Percentiles rank a stretch among this genome's conserved stretches.
Conservation (phyloP, 1,140 invertebrate species). For the Drosophila grimshawi region DNA sequence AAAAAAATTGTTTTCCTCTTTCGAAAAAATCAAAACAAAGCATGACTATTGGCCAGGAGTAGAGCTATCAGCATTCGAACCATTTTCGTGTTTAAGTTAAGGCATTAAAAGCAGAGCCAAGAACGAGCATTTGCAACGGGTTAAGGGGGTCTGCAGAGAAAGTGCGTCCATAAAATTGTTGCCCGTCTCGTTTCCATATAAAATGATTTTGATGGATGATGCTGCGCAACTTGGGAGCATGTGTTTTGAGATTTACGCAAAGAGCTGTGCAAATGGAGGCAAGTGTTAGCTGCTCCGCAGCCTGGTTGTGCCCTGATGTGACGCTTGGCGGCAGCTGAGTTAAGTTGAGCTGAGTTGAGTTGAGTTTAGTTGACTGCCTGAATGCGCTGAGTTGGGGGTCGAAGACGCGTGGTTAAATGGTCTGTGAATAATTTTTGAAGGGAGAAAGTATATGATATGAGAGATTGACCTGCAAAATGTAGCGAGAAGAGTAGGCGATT, state of each 20-base stretch:
- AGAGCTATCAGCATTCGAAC: slow-evolving; percentile 46
- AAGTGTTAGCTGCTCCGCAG: slow-evolving; percentile 21
- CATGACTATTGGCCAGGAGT: slow-evolving; percentile 43
- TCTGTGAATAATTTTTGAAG: slow-evolving; percentile 43
- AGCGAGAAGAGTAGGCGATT: background rate
- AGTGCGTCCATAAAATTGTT: slow-evolving; percentile 66
- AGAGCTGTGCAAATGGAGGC: slow-evolving; percentile 52
- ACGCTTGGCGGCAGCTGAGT: slow-evolving; percentile 39
- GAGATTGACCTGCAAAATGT: background rate
- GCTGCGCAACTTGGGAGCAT: slow-evolving; percentile 78
- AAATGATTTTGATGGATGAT: slow-evolving; percentile 81
- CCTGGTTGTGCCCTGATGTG: slow-evolving; percentile 15
- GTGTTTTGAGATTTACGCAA: slow-evolving; percentile 71
- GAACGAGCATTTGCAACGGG: slow-evolving; percentile 37
- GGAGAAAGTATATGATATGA: slow-evolving; percentile 7
- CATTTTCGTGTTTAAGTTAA: slow-evolving; percentile 62
- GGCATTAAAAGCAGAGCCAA: slow-evolving; percentile 57
- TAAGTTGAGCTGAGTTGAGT: slow-evolving; percentile 12
- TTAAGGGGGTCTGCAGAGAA: slow-evolving; percentile 21
- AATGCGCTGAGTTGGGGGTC: slow-evolving; percentile 65
- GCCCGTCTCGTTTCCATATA: slow-evolving; percentile 72
- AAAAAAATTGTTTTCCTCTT: slow-evolving; percentile 40
- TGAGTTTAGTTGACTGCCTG: slow-evolving; percentile 44
- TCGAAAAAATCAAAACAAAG: slow-evolving; percentile 47
- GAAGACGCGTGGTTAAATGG: slow-evolving; percentile 68